Evolutionary conservation across 2,113 vertebrate species (phyloP), one percentile per base, ranked within the genome.

Genomic region (Brachionichthys hirsutus): DNA sequence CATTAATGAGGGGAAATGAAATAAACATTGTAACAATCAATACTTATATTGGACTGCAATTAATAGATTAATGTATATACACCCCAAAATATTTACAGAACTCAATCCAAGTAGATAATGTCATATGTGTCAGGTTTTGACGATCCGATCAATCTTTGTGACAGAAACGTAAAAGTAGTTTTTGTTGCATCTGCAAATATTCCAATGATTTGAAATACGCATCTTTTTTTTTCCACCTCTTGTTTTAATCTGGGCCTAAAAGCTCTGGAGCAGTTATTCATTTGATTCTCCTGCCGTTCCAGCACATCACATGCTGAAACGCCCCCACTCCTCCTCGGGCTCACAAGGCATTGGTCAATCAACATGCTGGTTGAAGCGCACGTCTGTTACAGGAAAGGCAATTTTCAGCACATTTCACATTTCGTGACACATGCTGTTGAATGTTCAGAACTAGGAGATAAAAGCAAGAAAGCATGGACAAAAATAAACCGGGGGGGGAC

Each of bases 271-370:
- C 1, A n/a, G 2, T 24, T 9, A 11, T 51, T 54, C 34, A 19
- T 41, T n/a, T 67, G 54, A 56, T 58, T 50, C 54, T 6, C 14
- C 9, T 16, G 41, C 11, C 9, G 1, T 54, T 69, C 41, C 22
- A 16, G 47, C 59, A 71, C 64, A 74, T 81, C 75, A 83, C 64
- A 75, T 79, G 78, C 69, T 43, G 22, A 36, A 12, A 58, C 69
- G 46, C 9, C 44, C 59, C 41, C 19, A 3, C 42, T n/a, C 19
- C 3, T 4, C n/a, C 30, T 19, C 35, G 30, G n/a, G 16, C 71
- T 85, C 76, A 86, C 73, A 71, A 67, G 84, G 84, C 84, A 47
- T 51, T 68, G 63, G 71, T 75, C 70, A 69, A 56, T 16, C 61
- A 48, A 49, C 15, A 15, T 10, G 43, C 24, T 1, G 43, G 22